Evolutionary conservation across 2,888 invertebrate genomes (phyloP), one percentile per base, ranked within the genome.

Genomic region (Trichacis sp.): DNA sequence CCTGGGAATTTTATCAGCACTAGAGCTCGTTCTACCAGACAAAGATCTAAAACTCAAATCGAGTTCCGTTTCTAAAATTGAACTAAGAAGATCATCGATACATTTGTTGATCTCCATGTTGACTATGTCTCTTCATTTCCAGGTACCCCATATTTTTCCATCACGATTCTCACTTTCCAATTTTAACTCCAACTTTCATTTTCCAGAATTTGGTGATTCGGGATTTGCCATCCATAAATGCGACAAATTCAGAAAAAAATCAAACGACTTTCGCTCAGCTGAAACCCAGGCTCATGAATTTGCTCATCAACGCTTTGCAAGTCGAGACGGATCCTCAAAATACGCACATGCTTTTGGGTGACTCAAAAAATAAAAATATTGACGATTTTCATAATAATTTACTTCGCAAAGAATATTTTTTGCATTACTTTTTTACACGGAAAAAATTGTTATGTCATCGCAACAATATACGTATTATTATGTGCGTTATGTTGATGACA

Each of bases 101-200:
- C 94, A 97, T 77, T 88, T 97, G 52, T 87, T 99, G 17, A 85
- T 97, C 70, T 98, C 98, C 1, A 90, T 98, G 84, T 88, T 98
- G 65, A 93, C 95, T 14, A 88, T 98, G 77, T 98, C 99, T 0
- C 88, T 97, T 59, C 97, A 98, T 86, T 98, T 96, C 82, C 93
- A 89, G 81, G 87, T 88, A 36, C 11, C 11, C 17, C 1, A 48
- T 2, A 14, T 4, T 17, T 42, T 42, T 42, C 11, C 11, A 36
- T 36, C 14, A 12, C 3, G 3, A 11, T 36, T 36, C 11, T 11
- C 36, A 36, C 11, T 4, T 36, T 36, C 36, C 14, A 36, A 12
- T 4, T 11, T 4, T 4, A 3, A 36, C 14, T 6, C 3, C 15
- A 40, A 40, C 40, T 40, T 14, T 40, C n/a, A n/a, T n/a, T 36